phyloP scores from a whole-genome alignment of 1,140 invertebrate species.

The Hydropsyche tenuis region DNA sequence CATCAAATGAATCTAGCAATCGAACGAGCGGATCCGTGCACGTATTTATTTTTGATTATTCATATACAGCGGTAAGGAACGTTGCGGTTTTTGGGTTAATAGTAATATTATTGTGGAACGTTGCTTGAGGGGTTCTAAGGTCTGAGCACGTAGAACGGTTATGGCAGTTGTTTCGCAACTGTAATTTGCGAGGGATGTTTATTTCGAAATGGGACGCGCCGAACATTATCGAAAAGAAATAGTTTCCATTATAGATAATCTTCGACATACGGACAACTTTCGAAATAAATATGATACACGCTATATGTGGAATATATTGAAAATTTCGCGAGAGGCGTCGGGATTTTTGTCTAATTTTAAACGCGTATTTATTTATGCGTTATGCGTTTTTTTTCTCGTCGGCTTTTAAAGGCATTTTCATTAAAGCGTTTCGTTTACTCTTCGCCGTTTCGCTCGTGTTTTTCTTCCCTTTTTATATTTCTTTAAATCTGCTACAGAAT shows the following conservation, averaged over 20 bases:
- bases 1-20: no score
- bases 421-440: conserved; percentile 6
- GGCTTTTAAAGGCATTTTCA: conserved; percentile 8
- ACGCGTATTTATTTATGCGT: neutral
- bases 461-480: neutral
- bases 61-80: no score
- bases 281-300: no score
- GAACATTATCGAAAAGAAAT: conserved; percentile 18
- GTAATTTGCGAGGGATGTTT: conserved; percentile 16
- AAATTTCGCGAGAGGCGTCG: no score
- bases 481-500: neutral
- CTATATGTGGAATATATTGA: no score
- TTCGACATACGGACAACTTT: no score
- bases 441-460: neutral
- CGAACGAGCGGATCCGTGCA: no score
- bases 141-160: conserved; percentile 9
- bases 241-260: neutral
- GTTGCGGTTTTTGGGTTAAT: neutral
- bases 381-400: neutral
- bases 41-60: no score
- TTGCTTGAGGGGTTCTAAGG: neutral
- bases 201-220: conserved; percentile 4
- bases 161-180: conserved; percentile 23
- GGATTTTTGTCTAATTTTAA: neutral
- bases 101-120: neutral